Conservation (phyloP, 2,797 vertebrate genomes). For the Gobionotothen gibberifrons region DNA sequence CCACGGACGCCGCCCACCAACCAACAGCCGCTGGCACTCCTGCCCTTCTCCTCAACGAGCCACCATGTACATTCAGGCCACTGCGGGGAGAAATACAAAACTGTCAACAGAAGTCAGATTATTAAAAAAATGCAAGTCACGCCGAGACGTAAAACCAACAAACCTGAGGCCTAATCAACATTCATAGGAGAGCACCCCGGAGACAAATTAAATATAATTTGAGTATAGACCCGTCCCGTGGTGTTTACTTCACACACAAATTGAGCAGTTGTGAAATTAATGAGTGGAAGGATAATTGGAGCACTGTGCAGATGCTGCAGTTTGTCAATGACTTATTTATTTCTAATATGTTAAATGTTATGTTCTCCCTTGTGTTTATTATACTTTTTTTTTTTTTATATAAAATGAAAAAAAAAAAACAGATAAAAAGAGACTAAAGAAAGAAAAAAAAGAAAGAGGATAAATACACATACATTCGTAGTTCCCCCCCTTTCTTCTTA, state of each 20-base stretch:
- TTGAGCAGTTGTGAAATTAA: neutral
- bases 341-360: too few species aligned
- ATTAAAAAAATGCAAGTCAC: neutral
- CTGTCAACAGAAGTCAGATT: neutral
- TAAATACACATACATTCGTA: too few species aligned
- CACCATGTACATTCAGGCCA: slow-evolving; percentile 76
- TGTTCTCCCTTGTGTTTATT: too few species aligned
- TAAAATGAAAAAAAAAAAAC: too few species aligned
- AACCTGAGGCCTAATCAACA: neutral
- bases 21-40: slow-evolving; percentile 71
- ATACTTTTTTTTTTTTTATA: too few species aligned
- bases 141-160: slow-evolving; percentile 1
- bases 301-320: neutral
- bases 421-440: too few species aligned
- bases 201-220: neutral
- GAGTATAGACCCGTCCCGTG: neutral
- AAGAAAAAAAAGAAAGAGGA: too few species aligned
- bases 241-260: slow-evolving; percentile 15
- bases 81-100: slow-evolving; percentile 54
- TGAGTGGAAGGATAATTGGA: neutral
- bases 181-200: neutral
- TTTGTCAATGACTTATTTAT: neutral
- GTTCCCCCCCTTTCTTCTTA: too few species aligned
- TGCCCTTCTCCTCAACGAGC: slow-evolving; percentile 79
- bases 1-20: slow-evolving; percentile 82